These are phyloP conservation scores for Alosa alosa DNA, from an alignment of 2,113 vertebrate genomes.

Conservation along the genomic window DNA sequence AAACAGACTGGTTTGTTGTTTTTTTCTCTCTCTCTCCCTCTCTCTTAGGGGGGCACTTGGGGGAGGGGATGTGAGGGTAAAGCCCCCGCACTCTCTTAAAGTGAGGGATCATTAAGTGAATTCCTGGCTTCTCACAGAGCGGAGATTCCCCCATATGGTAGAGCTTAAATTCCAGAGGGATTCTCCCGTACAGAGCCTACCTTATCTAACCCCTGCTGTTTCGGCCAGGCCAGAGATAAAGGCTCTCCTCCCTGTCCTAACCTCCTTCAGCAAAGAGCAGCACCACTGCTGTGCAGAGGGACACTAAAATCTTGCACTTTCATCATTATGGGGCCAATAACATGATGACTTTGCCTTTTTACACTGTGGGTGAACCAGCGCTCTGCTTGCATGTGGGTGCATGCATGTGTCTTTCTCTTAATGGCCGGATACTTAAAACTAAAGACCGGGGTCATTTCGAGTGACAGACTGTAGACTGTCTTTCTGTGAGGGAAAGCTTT, in stretches of 20 bases:
- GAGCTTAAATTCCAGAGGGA: conserved; percentile 63
- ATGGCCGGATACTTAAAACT: background rate
- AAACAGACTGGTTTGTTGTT: conserved; percentile 5
- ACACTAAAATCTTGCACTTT: conserved; percentile 7
- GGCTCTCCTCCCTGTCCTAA: conserved; percentile 7
- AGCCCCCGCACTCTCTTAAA: background rate
- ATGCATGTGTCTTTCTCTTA: background rate
- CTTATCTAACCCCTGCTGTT: conserved; percentile 68
- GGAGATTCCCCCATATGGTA: conserved; percentile 47
- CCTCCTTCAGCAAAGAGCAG: background rate
- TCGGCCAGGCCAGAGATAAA: conserved; percentile 50
- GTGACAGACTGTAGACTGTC: background rate
- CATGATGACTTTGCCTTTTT: background rate
- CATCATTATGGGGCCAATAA: conserved; percentile 5
- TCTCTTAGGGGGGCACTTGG: background rate
- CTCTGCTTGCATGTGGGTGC: background rate
- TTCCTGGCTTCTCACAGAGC: conserved; percentile 42
- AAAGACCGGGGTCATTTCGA: background rate
- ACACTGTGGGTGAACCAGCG: background rate
- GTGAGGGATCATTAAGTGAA: conserved; percentile 38
- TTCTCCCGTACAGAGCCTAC: conserved; percentile 39
- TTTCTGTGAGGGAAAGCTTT: background rate
- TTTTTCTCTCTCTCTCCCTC: background rate
- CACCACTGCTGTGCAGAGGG: background rate
- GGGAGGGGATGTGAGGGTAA: background rate